Percentiles rank a stretch among this genome's conserved stretches.
Evolutionary conservation across 2,888 invertebrate genomes (phyloP).

Genomic region (Pseudoips prasinana): DNA sequence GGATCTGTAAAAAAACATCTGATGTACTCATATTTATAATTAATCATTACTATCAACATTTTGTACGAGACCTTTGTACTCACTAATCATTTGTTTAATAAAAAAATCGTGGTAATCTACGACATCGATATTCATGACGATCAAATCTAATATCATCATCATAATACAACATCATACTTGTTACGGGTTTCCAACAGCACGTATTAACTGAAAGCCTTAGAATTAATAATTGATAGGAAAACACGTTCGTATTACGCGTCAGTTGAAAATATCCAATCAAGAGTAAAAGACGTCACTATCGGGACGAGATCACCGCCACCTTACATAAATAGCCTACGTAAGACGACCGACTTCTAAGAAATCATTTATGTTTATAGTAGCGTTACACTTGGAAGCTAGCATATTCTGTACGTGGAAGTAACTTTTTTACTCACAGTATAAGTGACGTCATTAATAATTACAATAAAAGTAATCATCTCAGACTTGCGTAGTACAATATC

Average conservation of each 20-base stretch:
- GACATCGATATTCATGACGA: neutral
- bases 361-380: constrained; percentile 59
- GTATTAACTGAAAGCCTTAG: no score
- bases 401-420: constrained; percentile 52
- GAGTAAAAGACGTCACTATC: constrained; percentile 29
- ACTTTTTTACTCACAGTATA: constrained; percentile 44
- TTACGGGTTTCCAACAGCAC: constrained; percentile 8
- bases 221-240: no score
- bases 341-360: constrained; percentile 62
- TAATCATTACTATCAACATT: no score
- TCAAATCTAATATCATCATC: constrained; percentile 13
- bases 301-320: constrained; percentile 42
- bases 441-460: constrained; percentile 64
- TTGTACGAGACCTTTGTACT: no score
- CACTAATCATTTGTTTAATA: no score
- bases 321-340: constrained; percentile 62
- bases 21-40: no score
- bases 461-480: constrained; percentile 37
- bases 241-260: no score
- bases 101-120: no score
- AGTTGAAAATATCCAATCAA: constrained; percentile 27
- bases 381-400: constrained; percentile 49
- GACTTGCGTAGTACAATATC: constrained; percentile 38
- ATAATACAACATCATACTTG: constrained; percentile 15
- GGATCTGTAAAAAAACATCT: constrained; percentile 88